Evolutionary conservation across 2,113 vertebrate species (phyloP).

Genomic region (Caranx ignobilis): DNA sequence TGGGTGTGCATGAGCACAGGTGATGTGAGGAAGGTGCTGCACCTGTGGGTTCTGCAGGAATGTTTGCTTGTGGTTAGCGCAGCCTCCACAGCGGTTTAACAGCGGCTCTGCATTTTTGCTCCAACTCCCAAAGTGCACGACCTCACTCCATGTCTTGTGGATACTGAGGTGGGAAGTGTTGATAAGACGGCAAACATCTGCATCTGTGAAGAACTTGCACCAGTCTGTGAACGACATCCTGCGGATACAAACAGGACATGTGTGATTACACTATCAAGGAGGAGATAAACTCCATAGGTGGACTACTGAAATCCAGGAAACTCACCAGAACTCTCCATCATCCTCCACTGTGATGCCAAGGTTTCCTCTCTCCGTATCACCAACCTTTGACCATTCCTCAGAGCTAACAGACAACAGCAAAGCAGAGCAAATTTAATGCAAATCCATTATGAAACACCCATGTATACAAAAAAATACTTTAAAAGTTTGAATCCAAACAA

Average conservation of each 20-base stretch:
- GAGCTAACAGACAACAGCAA: constrained; percentile 82
- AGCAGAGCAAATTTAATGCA: not conserved
- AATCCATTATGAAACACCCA: not conserved
- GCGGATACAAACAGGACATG: not conserved
- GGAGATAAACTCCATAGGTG: not conserved
- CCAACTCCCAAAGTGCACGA: constrained; percentile 88
- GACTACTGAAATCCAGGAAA: not conserved
- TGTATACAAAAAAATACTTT: not conserved
- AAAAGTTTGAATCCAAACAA: not conserved
- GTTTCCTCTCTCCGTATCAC: constrained; percentile 83
- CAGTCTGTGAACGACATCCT: constrained; percentile 96
- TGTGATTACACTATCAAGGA: not conserved
- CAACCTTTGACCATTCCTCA: constrained; percentile 93
- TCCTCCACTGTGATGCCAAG: constrained; percentile 90
- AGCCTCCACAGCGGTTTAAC: constrained; percentile 91
- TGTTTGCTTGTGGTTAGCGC: constrained; percentile 89
- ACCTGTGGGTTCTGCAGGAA: constrained; percentile 99
- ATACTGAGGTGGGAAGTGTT: constrained; percentile 90
- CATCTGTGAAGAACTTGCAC: constrained; percentile 91
- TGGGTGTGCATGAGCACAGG: not conserved
- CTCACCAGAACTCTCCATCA: constrained; percentile 97
- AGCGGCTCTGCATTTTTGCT: constrained; percentile 86
- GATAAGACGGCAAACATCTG: constrained; percentile 90
- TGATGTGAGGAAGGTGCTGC: not conserved
- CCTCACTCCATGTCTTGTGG: constrained; percentile 90